A percentile compares a stretch with the other conserved stretches of the same genome.
phyloP scores from a whole-genome alignment of 2,113 vertebrate species.

The Thryonomys swinderianus region DNA sequence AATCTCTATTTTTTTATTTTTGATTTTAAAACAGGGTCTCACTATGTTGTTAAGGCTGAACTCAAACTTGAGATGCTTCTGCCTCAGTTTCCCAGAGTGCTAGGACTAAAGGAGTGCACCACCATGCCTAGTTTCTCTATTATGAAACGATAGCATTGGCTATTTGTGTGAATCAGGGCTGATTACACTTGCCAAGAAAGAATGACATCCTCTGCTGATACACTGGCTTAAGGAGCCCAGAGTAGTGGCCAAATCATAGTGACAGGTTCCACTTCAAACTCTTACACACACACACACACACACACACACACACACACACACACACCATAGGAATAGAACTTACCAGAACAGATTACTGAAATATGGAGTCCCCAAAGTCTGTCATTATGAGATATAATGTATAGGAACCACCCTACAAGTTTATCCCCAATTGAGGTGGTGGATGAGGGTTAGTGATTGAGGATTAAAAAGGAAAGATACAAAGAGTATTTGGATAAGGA shows the following conservation, averaged over 20 bases:
- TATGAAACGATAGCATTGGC: not conserved
- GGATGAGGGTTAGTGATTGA: too few species aligned
- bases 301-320: not conserved
- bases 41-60: not conserved
- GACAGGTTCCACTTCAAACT: not conserved
- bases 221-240: not conserved
- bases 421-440: too few species aligned
- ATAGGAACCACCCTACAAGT: too few species aligned
- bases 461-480: too few species aligned
- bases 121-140: not conserved
- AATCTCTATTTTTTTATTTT: not conserved
- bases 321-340: not conserved
- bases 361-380: not conserved
- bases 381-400: not conserved
- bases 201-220: not conserved
- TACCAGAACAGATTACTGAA: not conserved
- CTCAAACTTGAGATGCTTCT: not conserved
- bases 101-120: not conserved
- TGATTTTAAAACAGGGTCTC: not conserved
- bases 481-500: too few species aligned
- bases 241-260: not conserved
- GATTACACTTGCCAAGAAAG: too few species aligned
- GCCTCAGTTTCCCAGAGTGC: not conserved
- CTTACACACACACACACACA: not conserved
- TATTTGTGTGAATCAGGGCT: not conserved